A percentile compares a stretch with the other conserved stretches of the same genome.
These are phyloP conservation scores for Cataglyphis altisquamis DNA, from an alignment of 2,888 invertebrate genomes.

Conservation along the genomic window DNA sequence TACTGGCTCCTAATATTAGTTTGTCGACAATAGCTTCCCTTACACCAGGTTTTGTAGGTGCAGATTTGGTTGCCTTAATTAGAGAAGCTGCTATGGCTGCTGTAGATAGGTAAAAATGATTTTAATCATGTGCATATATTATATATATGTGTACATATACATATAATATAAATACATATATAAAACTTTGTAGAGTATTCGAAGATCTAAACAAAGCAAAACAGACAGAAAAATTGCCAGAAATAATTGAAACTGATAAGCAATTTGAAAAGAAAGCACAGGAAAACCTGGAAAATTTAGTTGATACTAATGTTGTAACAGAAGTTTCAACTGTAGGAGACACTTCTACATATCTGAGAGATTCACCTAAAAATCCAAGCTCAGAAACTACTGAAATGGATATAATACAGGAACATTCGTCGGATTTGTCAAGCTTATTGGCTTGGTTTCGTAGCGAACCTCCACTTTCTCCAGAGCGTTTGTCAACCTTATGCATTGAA, in stretches of 20 bases:
- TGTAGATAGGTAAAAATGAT: slow-evolving; percentile 89
- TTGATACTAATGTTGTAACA: slow-evolving; percentile 43
- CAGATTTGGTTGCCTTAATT: slow-evolving; percentile 95
- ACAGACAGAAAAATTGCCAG: slow-evolving; percentile 66
- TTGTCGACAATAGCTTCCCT: slow-evolving; percentile 92
- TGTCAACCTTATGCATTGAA: slow-evolving; percentile 90
- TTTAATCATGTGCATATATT: neutral
- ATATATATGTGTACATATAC: neutral
- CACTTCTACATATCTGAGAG: neutral
- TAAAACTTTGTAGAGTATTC: slow-evolving; percentile 79
- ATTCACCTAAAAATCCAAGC: slow-evolving; percentile 50
- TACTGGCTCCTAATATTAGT: slow-evolving; percentile 91
- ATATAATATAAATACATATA: slow-evolving; percentile 19
- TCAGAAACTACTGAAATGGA: slow-evolving; percentile 54
- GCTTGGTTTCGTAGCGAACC: slow-evolving; percentile 89
- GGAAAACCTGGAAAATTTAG: slow-evolving; percentile 62
- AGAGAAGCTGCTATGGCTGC: slow-evolving; percentile 96
- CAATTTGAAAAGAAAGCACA: slow-evolving; percentile 59
- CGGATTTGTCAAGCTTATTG: slow-evolving; percentile 88
- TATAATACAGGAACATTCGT: slow-evolving; percentile 64
- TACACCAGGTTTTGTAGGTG: slow-evolving; percentile 98
- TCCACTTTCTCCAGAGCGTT: slow-evolving; percentile 89
- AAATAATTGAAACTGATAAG: slow-evolving; percentile 65
- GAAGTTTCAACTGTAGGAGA: slow-evolving; percentile 46
- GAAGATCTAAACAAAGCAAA: slow-evolving; percentile 81